These are phyloP conservation scores for Aporophyla lueneburgensis DNA, from an alignment of 2,888 invertebrate genomes.

Conservation along the genomic window DNA sequence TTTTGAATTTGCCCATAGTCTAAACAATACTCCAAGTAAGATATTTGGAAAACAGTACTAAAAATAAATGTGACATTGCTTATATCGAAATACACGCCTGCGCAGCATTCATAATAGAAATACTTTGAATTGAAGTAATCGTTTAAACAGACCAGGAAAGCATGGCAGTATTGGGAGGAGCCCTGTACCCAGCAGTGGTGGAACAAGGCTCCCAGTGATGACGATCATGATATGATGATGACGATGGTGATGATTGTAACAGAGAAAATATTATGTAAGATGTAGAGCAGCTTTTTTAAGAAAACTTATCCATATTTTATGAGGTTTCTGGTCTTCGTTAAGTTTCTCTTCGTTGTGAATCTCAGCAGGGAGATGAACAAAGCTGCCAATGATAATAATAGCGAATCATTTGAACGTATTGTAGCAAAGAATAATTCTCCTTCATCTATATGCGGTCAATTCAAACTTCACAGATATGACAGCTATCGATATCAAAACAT, in stretches of 20 bases:
- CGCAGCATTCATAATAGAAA: background rate
- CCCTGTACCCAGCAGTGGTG: background rate
- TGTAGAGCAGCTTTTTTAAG: too few relatives aligned
- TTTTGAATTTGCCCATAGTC: slow-evolving; percentile 6
- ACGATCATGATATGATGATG: too few relatives aligned
- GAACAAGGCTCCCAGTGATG: background rate
- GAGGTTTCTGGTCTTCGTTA: too few relatives aligned
- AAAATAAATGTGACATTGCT: slow-evolving; percentile 17
- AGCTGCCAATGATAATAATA: background rate
- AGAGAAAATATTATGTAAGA: too few relatives aligned
- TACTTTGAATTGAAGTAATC: slow-evolving; percentile 16
- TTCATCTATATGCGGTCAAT: too few relatives aligned
- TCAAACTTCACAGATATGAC: background rate
- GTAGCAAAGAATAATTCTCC: background rate
- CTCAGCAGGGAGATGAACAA: too few relatives aligned
- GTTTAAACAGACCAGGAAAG: background rate
- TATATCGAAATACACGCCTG: background rate
- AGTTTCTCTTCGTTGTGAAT: too few relatives aligned
- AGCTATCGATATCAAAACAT: background rate
- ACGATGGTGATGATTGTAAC: too few relatives aligned
- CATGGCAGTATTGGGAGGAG: background rate
- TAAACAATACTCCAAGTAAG: background rate
- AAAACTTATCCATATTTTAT: too few relatives aligned
- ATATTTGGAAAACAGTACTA: slow-evolving; percentile 24
- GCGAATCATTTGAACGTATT: background rate